Evolutionary conservation across 2,113 vertebrate genomes (phyloP), one percentile per base, ranked within the genome.

Genomic region (Spheniscus mendiculus): DNA sequence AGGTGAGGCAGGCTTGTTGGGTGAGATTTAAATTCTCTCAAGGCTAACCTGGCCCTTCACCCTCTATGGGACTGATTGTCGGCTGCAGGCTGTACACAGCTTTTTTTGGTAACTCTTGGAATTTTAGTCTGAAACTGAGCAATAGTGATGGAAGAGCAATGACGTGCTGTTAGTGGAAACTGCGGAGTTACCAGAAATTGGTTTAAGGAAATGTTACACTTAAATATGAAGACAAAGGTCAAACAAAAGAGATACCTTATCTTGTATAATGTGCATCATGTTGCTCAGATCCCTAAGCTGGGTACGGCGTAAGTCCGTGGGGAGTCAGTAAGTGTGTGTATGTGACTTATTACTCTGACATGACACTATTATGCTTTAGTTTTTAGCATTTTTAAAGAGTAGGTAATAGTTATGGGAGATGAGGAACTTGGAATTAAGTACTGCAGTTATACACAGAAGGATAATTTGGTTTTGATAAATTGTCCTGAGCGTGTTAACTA

Each of bases 401-500:
- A 99, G 98, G 98, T 99, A 99, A 99, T 99, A 99, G 99, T 98
- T 99, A 99, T 98, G 98, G 98, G 98, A 99, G 98, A 99, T 99
- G 99, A 99, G 98, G 98, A 99, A 99, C 98, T 99, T 98, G 97
- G 98, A 99, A 99, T 99, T 99, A 99, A 99, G 99, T 99, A 98
- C 97, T 97, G 92, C 94, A 98, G 98, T 99, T 99, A 99, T 99
- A 99, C 99, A 99, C 99, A 99, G 98, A 99, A 99, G 99, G 99
- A 99, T 99, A 99, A 99, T 99, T 99, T 99, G 98, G 98, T 96
- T 99, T 99, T 99, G 99, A 99, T 99, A 98, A 99, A 99, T 99
- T 99, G 98, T 98, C 98, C 98, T 98, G 98, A 98, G 98, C 93
- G 98, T 98, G 98, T 99, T 99, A 99, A 99, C 99, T 99, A 99